A percentile compares a stretch with the other conserved stretches of the same genome.
These are phyloP conservation scores for Alectura lathami DNA, from an alignment of 2,113 vertebrate species.

Conservation along the genomic window DNA sequence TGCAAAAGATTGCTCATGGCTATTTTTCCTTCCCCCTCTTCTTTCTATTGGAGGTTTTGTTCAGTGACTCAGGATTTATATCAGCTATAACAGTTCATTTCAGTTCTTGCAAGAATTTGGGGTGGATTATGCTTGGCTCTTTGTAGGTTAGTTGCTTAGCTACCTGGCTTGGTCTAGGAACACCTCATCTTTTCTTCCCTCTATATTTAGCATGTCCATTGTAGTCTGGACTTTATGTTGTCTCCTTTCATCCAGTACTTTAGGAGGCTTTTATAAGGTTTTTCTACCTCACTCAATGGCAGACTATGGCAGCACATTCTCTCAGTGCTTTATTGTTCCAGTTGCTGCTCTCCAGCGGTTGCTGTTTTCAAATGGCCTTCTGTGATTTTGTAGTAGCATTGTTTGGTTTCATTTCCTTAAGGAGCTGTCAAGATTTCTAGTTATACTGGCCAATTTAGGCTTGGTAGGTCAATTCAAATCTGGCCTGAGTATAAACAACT, in stretches of 20 bases:
- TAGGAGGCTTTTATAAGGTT: not conserved
- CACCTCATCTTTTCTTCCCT: not conserved
- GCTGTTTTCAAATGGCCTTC: not conserved
- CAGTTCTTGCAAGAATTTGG: conserved; percentile 11
- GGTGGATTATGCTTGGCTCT: not conserved
- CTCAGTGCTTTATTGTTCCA: not conserved
- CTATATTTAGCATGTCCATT: conserved; percentile 4
- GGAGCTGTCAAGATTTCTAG: not conserved
- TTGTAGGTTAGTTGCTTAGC: conserved; percentile 42
- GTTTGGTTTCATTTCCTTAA: not conserved
- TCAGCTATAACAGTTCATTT: not conserved
- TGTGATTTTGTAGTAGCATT: not conserved
- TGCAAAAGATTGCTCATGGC: not conserved
- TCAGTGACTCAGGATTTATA: conserved; percentile 2
- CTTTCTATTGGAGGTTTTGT: not conserved
- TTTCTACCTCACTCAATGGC: not conserved
- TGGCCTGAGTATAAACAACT: not conserved
- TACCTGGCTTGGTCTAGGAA: not conserved
- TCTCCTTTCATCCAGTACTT: not conserved
- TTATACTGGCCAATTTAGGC: not conserved
- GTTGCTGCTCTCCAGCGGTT: not conserved
- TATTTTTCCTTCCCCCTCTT: not conserved
- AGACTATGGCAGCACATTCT: not conserved
- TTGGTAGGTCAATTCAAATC: not conserved
- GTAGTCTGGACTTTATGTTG: conserved; percentile 11